Evolutionary conservation across 2,888 invertebrate species (phyloP), one percentile per base, ranked within the genome.

Genomic region (Oscheius myriophilus): DNA sequence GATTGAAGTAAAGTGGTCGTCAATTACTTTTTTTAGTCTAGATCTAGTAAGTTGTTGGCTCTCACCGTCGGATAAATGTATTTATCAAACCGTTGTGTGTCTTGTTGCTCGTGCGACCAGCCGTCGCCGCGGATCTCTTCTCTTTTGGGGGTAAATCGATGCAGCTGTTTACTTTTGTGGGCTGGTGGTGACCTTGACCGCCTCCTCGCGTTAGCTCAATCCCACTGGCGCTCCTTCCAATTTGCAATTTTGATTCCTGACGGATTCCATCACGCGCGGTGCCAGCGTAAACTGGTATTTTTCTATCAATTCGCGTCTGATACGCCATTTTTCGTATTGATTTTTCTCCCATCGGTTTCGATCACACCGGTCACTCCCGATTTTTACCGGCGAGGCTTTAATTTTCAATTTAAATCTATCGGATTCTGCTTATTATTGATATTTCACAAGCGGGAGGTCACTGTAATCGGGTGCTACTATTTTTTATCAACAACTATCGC

Each of bases 1-100:
- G 43, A 42, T 11, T 33, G 42, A 23, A 57, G 43, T 57, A 57
- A 52, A 23, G 16, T 33, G 7, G 25, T 53, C n/a, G 21, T 25
- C 26, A 21, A 25, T 33, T 53, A 33, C 26, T 25, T 25, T 21
- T 33, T 53, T 21, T 21, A 25, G 53, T 25, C 3, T 23, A 25
- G n/a, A 53, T 21, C 41, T 21, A n/a, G 46, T 16, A 18, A 1
- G 23, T 16, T 43, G 18, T 57, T 43, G 57, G 43, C 43, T 41
- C 18, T 57, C 41, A 25, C 42, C 42, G 33, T 61, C 39, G 26
- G 49, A 61, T 61, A 61, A 61, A 61, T 46, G 46, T 49, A 61
- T 46, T 61, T 61, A 57, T 61, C 49, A 49, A 12, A 26, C 26
- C 52, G 23, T 14, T n/a, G 23, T 33, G 23, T 33, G 4, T 33